Evolutionary conservation across 2,113 vertebrate genomes (phyloP), one percentile per base, ranked within the genome.

Genomic region (Hyperoodon ampullatus): DNA sequence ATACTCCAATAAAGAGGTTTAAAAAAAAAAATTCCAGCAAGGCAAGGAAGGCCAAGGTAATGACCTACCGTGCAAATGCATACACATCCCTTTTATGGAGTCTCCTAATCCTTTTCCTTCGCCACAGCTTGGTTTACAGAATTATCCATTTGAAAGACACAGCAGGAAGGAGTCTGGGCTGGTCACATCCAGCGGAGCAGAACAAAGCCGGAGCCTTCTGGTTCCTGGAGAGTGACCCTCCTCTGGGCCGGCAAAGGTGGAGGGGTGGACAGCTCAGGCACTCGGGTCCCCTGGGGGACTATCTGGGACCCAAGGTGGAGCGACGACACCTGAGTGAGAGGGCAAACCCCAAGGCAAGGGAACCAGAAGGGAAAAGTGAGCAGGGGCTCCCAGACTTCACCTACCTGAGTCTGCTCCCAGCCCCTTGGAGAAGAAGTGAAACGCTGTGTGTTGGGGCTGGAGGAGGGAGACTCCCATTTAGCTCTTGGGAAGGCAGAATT

Each of bases 191-290:
- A 6, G 26, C 2, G 60, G 58, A 55, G 44, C 63, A 21, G 74
- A 58, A 47, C 71, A 23, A 60, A 33, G 21, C n/a, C 14, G 0
- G 9, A 3, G 44, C 28, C 8, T 5, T 9, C 33, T 12, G 53
- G 14, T 3, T 33, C 60, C 66, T 12, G 75, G 72, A 47, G 28
- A 8, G 14, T 12, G 75, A 50, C n/a, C 50, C 61, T 35, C 1
- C 8, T 24, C 42, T 8, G 58, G 13, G 58, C 1, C 0, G 26
- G 21, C 13, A 0, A 35, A 6, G 58, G 1, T 0, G 19, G 58
- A 11, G 61, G 33, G 16, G 0, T 3, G 7, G 21, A 35, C 47
- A 28, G 39, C 33, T 15, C 23, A 28, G 68, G 13, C 0, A 0
- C 58, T 61, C 1, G 4, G 24, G 33, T 30, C 26, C 19, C 33